Conservation (phyloP, 2,113 vertebrate species). For the Pavo muticus region DNA sequence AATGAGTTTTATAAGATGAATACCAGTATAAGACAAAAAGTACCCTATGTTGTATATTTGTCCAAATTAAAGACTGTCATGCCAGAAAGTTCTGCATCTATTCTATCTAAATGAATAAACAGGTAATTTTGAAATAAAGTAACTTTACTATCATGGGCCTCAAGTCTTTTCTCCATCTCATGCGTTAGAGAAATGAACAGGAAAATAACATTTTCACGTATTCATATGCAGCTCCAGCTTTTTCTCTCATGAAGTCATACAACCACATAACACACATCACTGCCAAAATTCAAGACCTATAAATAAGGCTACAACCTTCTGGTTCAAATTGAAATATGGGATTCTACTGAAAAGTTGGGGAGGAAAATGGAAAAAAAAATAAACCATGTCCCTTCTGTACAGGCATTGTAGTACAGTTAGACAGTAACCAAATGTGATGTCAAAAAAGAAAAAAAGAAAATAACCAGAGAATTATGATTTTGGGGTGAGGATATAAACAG, state of each 20-base stretch:
- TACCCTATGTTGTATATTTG: background rate
- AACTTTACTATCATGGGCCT: background rate
- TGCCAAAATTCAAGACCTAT: conserved; percentile 36
- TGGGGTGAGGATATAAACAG: conserved; percentile 21
- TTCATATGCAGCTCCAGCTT: background rate
- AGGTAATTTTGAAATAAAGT: background rate
- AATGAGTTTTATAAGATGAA: background rate
- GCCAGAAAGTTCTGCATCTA: background rate
- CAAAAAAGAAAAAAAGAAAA: background rate
- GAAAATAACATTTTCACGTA: background rate
- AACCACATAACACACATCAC: conserved; percentile 27
- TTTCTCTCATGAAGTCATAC: conserved; percentile 31
- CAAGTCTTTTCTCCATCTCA: background rate
- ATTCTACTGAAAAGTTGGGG: conserved; percentile 3
- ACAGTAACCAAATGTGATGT: conserved; percentile 15
- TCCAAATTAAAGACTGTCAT: background rate
- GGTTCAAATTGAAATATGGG: background rate
- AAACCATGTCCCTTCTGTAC: background rate
- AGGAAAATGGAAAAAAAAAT: conserved; percentile 44
- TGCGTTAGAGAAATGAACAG: background rate
- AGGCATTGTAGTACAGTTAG: background rate
- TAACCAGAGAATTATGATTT: conserved; percentile 23
- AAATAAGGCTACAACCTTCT: conserved; percentile 40
- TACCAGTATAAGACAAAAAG: background rate
- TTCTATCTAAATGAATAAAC: background rate